Evolutionary conservation across 2,113 vertebrate genomes (phyloP).

Genomic region (Brevimyrus niger): DNA sequence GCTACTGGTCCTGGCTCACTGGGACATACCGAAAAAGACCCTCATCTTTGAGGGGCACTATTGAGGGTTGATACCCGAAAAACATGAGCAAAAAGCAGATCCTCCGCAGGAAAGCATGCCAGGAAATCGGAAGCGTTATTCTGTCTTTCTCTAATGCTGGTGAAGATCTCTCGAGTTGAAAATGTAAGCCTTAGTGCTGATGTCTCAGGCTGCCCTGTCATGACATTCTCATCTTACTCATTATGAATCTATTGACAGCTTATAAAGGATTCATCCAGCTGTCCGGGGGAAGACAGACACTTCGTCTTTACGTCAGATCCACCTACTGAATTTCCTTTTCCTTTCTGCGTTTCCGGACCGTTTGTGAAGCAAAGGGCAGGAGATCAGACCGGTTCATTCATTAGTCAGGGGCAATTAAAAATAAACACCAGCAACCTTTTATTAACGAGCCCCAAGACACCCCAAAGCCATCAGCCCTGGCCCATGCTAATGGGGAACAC

Average conservation of each 20-base stretch:
- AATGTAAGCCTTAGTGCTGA: background rate
- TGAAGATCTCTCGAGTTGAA: conserved; percentile 18
- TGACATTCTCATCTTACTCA: background rate
- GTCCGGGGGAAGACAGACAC: background rate
- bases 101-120: conserved; percentile 7
- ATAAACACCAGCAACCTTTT: background rate
- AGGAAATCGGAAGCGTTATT: conserved; percentile 24
- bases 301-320: background rate
- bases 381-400: too few species aligned
- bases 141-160: conserved; percentile 18
- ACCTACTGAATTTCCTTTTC: background rate
- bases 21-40: background rate
- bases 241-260: background rate
- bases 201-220: background rate
- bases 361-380: too few species aligned
- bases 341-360: background rate
- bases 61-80: background rate
- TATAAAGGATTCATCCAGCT: background rate
- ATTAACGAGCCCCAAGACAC: background rate
- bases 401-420: background rate
- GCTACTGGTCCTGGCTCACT: background rate
- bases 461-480: background rate
- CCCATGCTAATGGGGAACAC: background rate
- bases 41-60: background rate
- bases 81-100: conserved; percentile 20